Conservation (phyloP, 2,888 invertebrate genomes). For the Microctonus hyperodae region DNA sequence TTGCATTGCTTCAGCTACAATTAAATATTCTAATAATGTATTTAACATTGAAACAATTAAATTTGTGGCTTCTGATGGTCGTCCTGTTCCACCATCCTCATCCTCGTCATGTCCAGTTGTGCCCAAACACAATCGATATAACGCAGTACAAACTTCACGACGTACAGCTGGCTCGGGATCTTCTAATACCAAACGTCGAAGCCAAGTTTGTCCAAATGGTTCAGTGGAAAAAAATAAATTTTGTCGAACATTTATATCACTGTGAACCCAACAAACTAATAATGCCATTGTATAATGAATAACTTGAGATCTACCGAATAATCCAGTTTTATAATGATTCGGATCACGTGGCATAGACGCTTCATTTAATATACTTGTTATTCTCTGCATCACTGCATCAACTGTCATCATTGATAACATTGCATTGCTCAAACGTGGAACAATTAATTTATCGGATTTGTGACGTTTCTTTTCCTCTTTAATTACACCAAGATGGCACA, state of each 20-base stretch:
- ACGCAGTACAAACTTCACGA: slow-evolving; percentile 89
- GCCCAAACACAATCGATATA: slow-evolving; percentile 87
- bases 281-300: slow-evolving; percentile 91
- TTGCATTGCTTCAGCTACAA: slow-evolving; percentile 86
- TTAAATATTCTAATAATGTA: slow-evolving; percentile 80
- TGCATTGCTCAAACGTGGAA: slow-evolving; percentile 76
- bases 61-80: slow-evolving; percentile 54
- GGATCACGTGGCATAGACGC: slow-evolving; percentile 82
- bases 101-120: slow-evolving; percentile 63
- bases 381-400: slow-evolving; percentile 80
- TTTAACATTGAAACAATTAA: slow-evolving; percentile 81
- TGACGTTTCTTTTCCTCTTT: slow-evolving; percentile 63
- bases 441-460: slow-evolving; percentile 69
- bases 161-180: slow-evolving; percentile 93
- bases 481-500: slow-evolving; percentile 85
- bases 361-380: slow-evolving; percentile 88
- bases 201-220: slow-evolving; percentile 75
- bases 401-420: slow-evolving; percentile 87
- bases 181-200: slow-evolving; percentile 85
- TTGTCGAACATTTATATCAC: slow-evolving; percentile 79
- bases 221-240: slow-evolving; percentile 79
- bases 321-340: slow-evolving; percentile 88
- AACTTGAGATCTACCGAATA: slow-evolving; percentile 91
- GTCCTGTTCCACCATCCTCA: slow-evolving; percentile 58
- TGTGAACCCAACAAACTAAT: slow-evolving; percentile 92